These are phyloP conservation scores for Lytechinus variegatus DNA, from an alignment of 35 echinoderm and acorn worm species.

Conservation along the genomic window DNA sequence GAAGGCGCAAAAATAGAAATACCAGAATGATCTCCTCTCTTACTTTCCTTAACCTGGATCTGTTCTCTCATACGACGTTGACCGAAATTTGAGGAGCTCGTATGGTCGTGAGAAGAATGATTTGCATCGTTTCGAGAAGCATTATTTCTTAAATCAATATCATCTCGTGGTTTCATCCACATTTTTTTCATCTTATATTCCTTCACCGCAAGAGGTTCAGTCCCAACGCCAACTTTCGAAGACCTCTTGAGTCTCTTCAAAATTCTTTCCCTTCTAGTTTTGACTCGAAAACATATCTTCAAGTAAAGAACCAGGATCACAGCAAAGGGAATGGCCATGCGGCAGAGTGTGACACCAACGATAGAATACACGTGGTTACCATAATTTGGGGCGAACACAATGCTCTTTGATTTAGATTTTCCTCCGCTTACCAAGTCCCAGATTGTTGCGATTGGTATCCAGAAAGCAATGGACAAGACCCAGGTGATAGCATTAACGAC, in stretches of 20 bases:
- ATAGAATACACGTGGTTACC: not conserved
- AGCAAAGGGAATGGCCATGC: not conserved
- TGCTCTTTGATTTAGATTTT: not conserved
- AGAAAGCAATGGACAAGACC: slow-evolving; percentile 35
- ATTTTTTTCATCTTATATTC: too few relatives aligned
- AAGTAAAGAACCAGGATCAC: not conserved
- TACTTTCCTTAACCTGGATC: not conserved
- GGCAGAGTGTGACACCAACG: not conserved
- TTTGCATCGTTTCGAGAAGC: not conserved
- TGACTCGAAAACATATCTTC: not conserved
- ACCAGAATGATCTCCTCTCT: not conserved
- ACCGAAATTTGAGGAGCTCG: not conserved
- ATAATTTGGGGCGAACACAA: not conserved
- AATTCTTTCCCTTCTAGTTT: not conserved
- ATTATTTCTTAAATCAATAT: not conserved
- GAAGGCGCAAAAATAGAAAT: not conserved
- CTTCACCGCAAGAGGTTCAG: not conserved
- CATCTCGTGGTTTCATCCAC: not conserved
- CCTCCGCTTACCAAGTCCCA: not conserved
- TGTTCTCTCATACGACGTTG: not conserved
- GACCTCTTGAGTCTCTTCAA: not conserved
- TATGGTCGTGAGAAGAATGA: not conserved
- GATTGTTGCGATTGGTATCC: slow-evolving; percentile 23
- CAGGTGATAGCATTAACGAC: slow-evolving; percentile 41
- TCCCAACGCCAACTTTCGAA: not conserved